Conservation (phyloP, 2,888 invertebrate genomes). For the Harmothoe impar region DNA sequence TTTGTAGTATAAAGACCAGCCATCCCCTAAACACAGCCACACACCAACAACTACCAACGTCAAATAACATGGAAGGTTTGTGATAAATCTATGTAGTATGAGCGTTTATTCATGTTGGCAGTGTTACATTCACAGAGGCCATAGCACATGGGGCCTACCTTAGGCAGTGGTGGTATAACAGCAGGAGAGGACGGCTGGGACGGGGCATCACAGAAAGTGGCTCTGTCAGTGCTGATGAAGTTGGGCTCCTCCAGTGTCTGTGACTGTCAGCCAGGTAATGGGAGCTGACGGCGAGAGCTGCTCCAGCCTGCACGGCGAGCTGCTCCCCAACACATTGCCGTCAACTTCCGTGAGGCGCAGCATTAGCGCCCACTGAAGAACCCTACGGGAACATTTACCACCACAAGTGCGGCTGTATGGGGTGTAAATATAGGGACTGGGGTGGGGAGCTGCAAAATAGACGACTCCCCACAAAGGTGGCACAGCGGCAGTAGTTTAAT, state of each 20-base stretch:
- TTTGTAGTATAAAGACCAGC: no score
- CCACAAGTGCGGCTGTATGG: background rate
- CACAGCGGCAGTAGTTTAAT: no score
- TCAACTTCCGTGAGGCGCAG: background rate
- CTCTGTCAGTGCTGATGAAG: constrained; percentile 34
- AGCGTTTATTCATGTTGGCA: no score
- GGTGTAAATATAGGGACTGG: no score
- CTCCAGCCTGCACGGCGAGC: background rate
- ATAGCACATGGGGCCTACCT: background rate
- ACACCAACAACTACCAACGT: no score
- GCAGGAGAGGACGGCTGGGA: background rate
- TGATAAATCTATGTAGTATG: no score
- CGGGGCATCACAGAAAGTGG: background rate
- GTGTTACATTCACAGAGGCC: background rate
- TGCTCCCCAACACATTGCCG: constrained; percentile 14
- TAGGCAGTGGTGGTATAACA: background rate
- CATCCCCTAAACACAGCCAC: no score
- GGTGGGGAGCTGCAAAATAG: no score
- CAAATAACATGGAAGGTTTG: no score
- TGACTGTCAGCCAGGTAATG: background rate
- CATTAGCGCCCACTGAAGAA: background rate
- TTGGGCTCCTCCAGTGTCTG: background rate
- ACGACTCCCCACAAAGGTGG: no score
- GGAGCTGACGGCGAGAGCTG: background rate
- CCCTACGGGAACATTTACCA: background rate